Base-by-base conservation (phyloP, 92 coral and sea anemone species). In the Umimayanthus chanpuru region DNA sequence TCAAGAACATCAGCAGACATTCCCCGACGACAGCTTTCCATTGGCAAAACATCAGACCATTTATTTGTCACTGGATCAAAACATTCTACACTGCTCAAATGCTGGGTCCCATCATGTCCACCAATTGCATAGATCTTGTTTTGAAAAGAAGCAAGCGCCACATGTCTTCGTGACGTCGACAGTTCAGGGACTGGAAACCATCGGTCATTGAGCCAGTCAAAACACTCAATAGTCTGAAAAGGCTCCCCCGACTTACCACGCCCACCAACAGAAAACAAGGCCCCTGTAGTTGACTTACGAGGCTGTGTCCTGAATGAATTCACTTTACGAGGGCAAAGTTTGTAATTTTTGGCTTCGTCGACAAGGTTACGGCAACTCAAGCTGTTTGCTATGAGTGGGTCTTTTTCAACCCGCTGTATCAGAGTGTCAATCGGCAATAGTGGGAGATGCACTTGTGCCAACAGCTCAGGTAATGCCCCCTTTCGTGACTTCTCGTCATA, bases 221-320 rank as follows among this genome's bases (percentile, higher is more conserved):
- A 97, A 85, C 98, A 93, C 86, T 97, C 99, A 41, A 97, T 92
- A 73, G 95, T 93, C 29, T 93, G 96, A 49, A 97, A 94, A 40
- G 99, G 99, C 80, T 97, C 96, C 0, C 99, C 99, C n/a, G 98
- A 93, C 73, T 97, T 95, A 0, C 99, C 99, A 75, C 99, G 92
- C 20, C 99, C 99, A 29, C 99, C 99, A 72, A 97, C 90, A 71
- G 99, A 95, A 87, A 97, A 97, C 64, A 97, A 75, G n/a, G 90
- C 87, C 26, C 98, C 98, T 4, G 96, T 91, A 18, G 96, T 90
- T 44, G 96, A 92, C 84, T 94, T 97, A 28, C 99, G 94, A 1
- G 99, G 99, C 15, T 95, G 98, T 56, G 96, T 92, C 70, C 99
- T 91, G 77, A 90, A 89, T 36, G 92, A 90, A 30, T 91, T 94